Conservation (phyloP, 2,888 invertebrate genomes). For the Melinaea menophilus region DNA sequence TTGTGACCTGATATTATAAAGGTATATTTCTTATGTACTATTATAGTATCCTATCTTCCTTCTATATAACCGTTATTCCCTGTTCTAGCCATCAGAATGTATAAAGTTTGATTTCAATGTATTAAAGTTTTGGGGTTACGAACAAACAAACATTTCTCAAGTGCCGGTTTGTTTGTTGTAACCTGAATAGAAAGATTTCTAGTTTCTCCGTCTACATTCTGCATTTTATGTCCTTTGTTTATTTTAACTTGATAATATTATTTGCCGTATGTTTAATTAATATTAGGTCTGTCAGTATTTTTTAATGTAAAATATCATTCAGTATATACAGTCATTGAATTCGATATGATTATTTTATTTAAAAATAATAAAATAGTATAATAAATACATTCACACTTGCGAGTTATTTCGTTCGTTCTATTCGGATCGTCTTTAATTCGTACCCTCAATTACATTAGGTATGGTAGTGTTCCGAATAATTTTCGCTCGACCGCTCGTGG, state of each 20-base stretch:
- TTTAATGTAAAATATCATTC: too few relatives aligned
- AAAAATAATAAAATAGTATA: not conserved
- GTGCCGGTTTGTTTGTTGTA: conserved; percentile 16
- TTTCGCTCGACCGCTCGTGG: conserved; percentile 30
- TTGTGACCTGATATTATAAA: too few relatives aligned
- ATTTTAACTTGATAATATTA: too few relatives aligned
- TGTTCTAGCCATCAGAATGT: not conserved
- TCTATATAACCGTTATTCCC: too few relatives aligned
- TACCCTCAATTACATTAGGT: not conserved
- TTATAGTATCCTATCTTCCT: conserved; percentile 2
- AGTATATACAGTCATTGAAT: too few relatives aligned
- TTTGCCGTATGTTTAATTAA: too few relatives aligned
- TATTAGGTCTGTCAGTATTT: too few relatives aligned
- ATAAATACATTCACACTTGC: not conserved
- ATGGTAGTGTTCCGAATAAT: conserved; percentile 7
- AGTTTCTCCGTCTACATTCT: conserved; percentile 10
- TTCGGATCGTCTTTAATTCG: not conserved
- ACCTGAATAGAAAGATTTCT: conserved; percentile 12
- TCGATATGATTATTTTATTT: too few relatives aligned
- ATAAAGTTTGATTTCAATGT: conserved; percentile 3
- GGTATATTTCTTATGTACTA: conserved; percentile 9
- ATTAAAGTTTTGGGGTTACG: conserved; percentile 10
- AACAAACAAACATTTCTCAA: conserved; percentile 17
- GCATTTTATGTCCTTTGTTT: conserved; percentile 7
- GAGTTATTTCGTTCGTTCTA: not conserved